Base-by-base conservation (phyloP, 1,140 invertebrate genomes). In the Heliconius hermathena region DNA sequence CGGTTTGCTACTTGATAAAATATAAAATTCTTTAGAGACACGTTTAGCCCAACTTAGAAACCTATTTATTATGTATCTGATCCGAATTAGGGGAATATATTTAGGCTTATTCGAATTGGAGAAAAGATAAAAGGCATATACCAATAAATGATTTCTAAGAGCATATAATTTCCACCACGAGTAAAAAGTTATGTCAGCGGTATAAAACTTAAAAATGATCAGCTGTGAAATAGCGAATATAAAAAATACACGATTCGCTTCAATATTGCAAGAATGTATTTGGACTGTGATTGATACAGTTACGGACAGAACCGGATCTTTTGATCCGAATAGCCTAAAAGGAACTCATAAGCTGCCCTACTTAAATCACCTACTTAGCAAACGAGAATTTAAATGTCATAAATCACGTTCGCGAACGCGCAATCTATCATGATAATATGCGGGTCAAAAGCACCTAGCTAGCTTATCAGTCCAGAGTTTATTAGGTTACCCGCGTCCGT, bases 261-360 rank as follows among this genome's bases (percentile, higher is more conserved):
- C 52, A 80, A 83, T 81, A 84, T 84, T 80, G 81, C 80, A 75
- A 82, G 71, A 82, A 85, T 82, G 71, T 70, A 60, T 29, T 57
- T 49, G 76, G 76, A 71, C 71, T 29, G 54, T 71, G 78, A 81
- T 76, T 73, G 74, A 81, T 82, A 78, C 77, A 83, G 88, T 88
- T 91, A 90, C 82, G 88, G 86, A 81, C 85, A 84, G 77, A 90
- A 92, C 91, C 88, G 91, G 91, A 91, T 90, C 85, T 86, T 82
- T 74, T 84, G 88, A 78, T 87, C 90, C 89, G 84, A 89, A 90
- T 92, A 84, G 84, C 87, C 85, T 90, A 88, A 86, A 86, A 91
- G 85, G 88, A 89, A 88, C 83, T 88, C 76, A 78, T 75, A 88
- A 84, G 73, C 72, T 81, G 82, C 78, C 80, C 82, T 84, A 87